phyloP scores from a whole-genome alignment of 1,140 invertebrate genomes.

The Drosophila baimaii region DNA sequence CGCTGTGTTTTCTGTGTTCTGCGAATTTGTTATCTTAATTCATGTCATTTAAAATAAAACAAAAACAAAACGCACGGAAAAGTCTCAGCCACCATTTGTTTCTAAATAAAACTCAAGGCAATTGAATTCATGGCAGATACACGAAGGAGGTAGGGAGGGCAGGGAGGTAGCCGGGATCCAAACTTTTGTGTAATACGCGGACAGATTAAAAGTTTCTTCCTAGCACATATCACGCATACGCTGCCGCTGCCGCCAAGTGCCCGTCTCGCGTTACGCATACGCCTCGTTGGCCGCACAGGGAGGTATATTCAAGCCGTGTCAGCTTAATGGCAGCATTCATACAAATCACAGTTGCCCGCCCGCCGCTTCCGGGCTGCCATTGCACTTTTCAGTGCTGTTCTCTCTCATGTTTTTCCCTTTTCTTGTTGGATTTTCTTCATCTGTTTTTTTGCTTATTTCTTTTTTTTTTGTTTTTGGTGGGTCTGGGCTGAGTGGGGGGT shows the following conservation, averaged over 20 bases:
- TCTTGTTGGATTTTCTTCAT: constrained; percentile 26
- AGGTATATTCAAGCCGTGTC: constrained; percentile 46
- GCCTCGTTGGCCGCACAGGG: constrained; percentile 42
- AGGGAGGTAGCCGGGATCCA: background rate
- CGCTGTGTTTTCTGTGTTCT: constrained; percentile 52
- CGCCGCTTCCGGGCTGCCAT: constrained; percentile 55
- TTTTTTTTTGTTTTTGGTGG: constrained; percentile 21
- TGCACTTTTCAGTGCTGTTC: constrained; percentile 66
- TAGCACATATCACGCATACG: constrained; percentile 45
- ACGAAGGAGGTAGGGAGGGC: constrained; percentile 1
- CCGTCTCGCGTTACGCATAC: constrained; percentile 55
- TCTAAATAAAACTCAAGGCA: constrained; percentile 78
- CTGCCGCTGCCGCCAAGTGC: constrained; percentile 12
- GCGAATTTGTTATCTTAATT: constrained; percentile 81
- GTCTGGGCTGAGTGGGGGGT: background rate
- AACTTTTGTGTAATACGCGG: constrained; percentile 57
- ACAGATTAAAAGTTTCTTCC: constrained; percentile 57
- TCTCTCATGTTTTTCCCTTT: constrained; percentile 39
- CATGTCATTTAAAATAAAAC: constrained; percentile 72
- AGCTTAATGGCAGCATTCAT: constrained; percentile 74
- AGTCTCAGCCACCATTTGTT: constrained; percentile 70
- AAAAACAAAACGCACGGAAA: constrained; percentile 27
- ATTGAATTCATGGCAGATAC: constrained; percentile 65
- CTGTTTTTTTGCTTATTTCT: constrained; percentile 19
- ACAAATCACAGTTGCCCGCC: constrained; percentile 64